phyloP scores from a whole-genome alignment of 2,888 invertebrate genomes.

The Argyresthia albistria region DNA sequence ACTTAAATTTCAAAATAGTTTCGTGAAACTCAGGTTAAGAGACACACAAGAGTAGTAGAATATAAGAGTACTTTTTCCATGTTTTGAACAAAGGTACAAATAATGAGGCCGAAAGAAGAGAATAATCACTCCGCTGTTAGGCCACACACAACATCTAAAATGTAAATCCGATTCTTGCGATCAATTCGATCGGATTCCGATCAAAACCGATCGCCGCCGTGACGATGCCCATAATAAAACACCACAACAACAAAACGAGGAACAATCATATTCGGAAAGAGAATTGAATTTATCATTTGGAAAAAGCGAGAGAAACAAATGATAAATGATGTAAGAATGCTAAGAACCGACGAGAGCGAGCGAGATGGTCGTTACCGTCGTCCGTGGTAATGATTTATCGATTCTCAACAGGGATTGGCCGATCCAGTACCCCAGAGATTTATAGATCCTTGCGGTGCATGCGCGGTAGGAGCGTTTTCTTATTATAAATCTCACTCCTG shows the following conservation, averaged over 20 bases:
- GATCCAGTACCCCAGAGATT: conserved; percentile 66
- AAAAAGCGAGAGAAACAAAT: conserved; percentile 63
- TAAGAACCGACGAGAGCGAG: conserved; percentile 40
- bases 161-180: conserved; percentile 68
- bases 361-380: conserved; percentile 49
- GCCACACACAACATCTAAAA: conserved; percentile 49
- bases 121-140: conserved; percentile 42
- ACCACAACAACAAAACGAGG: conserved; percentile 64
- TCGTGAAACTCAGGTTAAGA: no score
- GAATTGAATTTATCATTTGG: conserved; percentile 71
- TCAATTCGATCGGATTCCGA: conserved; percentile 64
- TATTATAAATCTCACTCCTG: conserved; percentile 70
- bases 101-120: conserved; percentile 26
- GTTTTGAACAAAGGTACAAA: conserved; percentile 12
- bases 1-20: no score
- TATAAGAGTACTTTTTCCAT: not conserved
- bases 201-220: conserved; percentile 62
- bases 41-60: not conserved
- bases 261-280: conserved; percentile 69
- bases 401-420: conserved; percentile 71
- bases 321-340: conserved; percentile 59
- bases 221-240: conserved; percentile 67
- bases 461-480: conserved; percentile 70
- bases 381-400: conserved; percentile 67
- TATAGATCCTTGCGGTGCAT: conserved; percentile 66